Conservation (phyloP, 64 coral and sea anemone genomes). For the Trachythela sp. region DNA sequence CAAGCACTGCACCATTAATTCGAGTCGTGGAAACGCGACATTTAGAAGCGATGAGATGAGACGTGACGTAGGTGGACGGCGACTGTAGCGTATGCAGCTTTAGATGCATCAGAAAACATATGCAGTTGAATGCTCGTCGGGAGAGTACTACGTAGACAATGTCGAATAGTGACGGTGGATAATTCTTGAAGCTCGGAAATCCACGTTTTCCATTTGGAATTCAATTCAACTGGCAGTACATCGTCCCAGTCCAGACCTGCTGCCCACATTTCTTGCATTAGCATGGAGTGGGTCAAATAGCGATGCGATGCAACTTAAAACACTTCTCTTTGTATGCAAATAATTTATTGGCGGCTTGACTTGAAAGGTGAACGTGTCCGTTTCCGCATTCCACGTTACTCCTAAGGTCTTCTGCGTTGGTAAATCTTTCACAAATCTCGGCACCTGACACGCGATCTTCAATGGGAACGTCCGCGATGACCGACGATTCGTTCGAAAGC, state of each 20-base stretch:
- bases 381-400: constrained; percentile 41
- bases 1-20: constrained; percentile 28
- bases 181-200: constrained; percentile 29
- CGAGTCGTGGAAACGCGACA: constrained; percentile 19
- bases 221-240: constrained; percentile 1
- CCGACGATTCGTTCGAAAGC: constrained; percentile 37
- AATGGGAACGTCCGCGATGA: constrained; percentile 33
- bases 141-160: background rate
- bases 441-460: constrained; percentile 30
- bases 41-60: constrained; percentile 24
- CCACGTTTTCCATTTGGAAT: constrained; percentile 28
- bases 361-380: constrained; percentile 27
- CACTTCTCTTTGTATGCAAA: constrained; percentile 36
- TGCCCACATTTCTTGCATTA: constrained; percentile 42
- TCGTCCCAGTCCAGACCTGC: constrained; percentile 37
- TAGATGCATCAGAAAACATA: constrained; percentile 42
- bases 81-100: constrained; percentile 10
- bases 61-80: constrained; percentile 7
- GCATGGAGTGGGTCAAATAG: constrained; percentile 51
- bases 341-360: constrained; percentile 2
- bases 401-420: constrained; percentile 41
- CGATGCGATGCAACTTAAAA: constrained; percentile 35
- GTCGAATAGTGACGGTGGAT: constrained; percentile 47
- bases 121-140: constrained; percentile 8
- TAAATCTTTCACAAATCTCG: background rate